Evolutionary conservation across 2,797 vertebrate genomes (phyloP).

Genomic region (Acropternis orthonyx): DNA sequence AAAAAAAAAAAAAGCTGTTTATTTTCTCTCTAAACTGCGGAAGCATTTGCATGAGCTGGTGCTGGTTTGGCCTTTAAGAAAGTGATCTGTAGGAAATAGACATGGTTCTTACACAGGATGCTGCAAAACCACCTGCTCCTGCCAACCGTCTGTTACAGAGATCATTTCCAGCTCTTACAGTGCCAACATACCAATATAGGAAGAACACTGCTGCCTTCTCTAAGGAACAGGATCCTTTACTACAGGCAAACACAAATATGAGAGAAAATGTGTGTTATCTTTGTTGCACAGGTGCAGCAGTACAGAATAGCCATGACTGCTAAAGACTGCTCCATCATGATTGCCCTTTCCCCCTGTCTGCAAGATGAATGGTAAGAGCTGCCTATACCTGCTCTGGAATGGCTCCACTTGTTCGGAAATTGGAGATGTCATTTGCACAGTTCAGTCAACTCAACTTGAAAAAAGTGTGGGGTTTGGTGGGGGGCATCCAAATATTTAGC

Average conservation of each 20-base stretch:
- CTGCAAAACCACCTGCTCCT: not conserved
- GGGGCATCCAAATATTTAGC: not conserved
- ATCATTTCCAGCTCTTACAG: not conserved
- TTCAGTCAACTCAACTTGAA: not conserved
- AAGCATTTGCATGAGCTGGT: not conserved
- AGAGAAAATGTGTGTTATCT: not conserved
- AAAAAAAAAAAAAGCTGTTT: not conserved
- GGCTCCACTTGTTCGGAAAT: not conserved
- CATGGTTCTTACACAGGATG: not conserved
- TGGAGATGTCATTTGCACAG: not conserved
- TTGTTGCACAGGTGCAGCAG: slow-evolving; percentile 85
- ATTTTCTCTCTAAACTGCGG: not conserved
- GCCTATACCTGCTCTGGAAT: not conserved
- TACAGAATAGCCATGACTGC: slow-evolving; percentile 95
- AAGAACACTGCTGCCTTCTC: not conserved
- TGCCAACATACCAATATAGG: not conserved
- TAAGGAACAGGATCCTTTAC: not conserved
- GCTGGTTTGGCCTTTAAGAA: not conserved
- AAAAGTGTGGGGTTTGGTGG: not conserved
- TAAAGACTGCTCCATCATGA: slow-evolving; percentile 98
- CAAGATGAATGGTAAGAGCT: slow-evolving; percentile 84
- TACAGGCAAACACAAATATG: not conserved
- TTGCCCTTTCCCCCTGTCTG: slow-evolving; percentile 85
- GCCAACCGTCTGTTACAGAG: not conserved
- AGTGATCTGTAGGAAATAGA: not conserved